These are phyloP conservation scores for Brachypteracias leptosomus DNA, from an alignment of 2,113 vertebrate species.

Conservation along the genomic window DNA sequence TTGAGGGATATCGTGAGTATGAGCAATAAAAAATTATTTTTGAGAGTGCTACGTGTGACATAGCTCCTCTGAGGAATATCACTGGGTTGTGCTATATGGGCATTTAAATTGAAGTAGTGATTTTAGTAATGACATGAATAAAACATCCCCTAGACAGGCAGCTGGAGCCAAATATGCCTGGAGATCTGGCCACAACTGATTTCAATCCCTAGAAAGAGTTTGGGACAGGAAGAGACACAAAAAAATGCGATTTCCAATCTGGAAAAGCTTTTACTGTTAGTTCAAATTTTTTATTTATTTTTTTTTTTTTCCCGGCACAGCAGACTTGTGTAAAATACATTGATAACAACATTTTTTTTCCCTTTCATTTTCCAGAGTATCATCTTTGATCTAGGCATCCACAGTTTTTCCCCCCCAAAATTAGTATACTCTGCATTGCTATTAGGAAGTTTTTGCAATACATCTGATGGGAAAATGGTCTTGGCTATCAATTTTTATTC, in stretches of 20 bases:
- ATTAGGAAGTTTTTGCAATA: background rate
- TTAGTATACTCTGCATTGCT: background rate
- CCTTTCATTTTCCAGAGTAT: too few species aligned
- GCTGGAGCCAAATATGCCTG: slow-evolving; percentile 18
- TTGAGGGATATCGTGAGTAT: background rate
- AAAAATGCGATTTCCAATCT: background rate
- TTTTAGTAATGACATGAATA: slow-evolving; percentile 38
- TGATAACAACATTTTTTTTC: background rate
- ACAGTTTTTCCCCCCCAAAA: too few species aligned
- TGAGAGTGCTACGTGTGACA: background rate
- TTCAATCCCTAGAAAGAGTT: slow-evolving; percentile 35
- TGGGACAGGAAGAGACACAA: background rate
- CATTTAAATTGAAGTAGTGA: slow-evolving; percentile 8
- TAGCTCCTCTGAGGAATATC: background rate
- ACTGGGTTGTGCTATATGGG: background rate
- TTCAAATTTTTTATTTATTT: background rate
- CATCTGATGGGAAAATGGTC: background rate
- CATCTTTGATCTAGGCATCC: too few species aligned
- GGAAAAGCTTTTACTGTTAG: background rate
- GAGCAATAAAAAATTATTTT: background rate
- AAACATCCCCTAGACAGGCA: background rate
- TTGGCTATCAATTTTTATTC: background rate
- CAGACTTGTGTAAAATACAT: background rate
- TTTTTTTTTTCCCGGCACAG: background rate
- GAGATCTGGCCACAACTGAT: background rate